These are phyloP conservation scores for Eilema caniola DNA, from an alignment of 2,888 invertebrate species.

Conservation along the genomic window DNA sequence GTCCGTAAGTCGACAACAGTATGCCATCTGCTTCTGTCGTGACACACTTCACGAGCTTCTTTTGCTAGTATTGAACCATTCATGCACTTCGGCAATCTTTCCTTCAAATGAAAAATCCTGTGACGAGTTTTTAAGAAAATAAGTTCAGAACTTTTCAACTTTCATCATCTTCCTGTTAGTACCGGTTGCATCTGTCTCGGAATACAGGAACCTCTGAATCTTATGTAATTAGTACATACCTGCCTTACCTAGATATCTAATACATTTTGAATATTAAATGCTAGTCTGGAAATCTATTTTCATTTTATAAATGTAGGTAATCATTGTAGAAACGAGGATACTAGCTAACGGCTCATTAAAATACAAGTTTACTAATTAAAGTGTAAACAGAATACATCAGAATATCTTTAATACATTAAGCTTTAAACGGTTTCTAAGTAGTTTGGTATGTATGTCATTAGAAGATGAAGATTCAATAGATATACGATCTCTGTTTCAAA, in stretches of 20 bases:
- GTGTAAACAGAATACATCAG: conserved; percentile 13
- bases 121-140: not conserved
- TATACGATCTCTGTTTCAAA: not conserved
- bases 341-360: not conserved
- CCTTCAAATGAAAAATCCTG: too few species aligned
- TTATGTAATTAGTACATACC: too few species aligned
- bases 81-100: too few species aligned
- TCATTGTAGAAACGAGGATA: not conserved
- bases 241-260: not conserved
- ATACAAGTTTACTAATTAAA: conserved; percentile 19
- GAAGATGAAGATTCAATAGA: not conserved
- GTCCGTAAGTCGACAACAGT: too few species aligned
- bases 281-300: not conserved
- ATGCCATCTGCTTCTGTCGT: too few species aligned
- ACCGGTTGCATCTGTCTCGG: too few species aligned
- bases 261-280: not conserved
- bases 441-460: not conserved
- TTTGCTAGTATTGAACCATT: too few species aligned
- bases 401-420: conserved; percentile 8
- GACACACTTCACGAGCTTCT: too few species aligned
- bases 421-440: not conserved
- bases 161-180: too few species aligned
- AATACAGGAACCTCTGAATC: too few species aligned
- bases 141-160: too few species aligned
- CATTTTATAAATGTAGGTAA: not conserved